Percentiles rank a stretch among this genome's conserved stretches.
Evolutionary conservation across 2,797 vertebrate species (phyloP).

Genomic region (Peromyscus nudipes): DNA sequence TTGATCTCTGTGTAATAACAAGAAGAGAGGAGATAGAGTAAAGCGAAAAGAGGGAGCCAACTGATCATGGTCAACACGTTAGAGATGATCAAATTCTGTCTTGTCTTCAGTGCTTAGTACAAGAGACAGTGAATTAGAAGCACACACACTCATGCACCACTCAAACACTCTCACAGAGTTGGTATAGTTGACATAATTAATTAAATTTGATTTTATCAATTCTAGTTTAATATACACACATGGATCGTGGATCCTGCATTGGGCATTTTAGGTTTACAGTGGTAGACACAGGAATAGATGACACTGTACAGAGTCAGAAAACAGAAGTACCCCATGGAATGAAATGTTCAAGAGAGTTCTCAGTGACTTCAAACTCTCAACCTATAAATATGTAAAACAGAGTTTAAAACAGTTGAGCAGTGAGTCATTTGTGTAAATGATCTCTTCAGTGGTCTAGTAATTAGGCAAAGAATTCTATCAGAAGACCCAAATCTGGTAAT

Average conservation of each 20-base stretch:
- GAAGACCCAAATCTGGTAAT: conserved; percentile 83
- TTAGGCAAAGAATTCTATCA: conserved; percentile 74
- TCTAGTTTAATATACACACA: background rate
- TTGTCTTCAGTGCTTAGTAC: background rate
- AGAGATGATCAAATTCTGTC: background rate
- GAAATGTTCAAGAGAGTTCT: background rate
- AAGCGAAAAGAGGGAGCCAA: background rate
- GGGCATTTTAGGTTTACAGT: background rate
- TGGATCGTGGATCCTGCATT: background rate
- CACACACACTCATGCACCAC: background rate
- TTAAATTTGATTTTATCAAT: background rate
- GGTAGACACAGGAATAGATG: background rate
- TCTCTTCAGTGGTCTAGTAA: conserved; percentile 69
- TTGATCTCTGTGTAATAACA: background rate
- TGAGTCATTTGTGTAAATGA: background rate
- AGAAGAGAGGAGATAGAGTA: background rate
- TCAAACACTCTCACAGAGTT: background rate
- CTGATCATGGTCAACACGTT: background rate
- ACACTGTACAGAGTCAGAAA: background rate
- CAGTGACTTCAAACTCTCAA: background rate
- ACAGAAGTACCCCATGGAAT: background rate
- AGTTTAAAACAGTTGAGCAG: background rate
- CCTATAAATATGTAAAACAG: background rate
- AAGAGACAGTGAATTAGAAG: background rate
- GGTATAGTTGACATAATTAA: background rate